These are phyloP conservation scores for Holacanthus passer DNA, from an alignment of 2,113 vertebrate genomes.

Conservation along the genomic window DNA sequence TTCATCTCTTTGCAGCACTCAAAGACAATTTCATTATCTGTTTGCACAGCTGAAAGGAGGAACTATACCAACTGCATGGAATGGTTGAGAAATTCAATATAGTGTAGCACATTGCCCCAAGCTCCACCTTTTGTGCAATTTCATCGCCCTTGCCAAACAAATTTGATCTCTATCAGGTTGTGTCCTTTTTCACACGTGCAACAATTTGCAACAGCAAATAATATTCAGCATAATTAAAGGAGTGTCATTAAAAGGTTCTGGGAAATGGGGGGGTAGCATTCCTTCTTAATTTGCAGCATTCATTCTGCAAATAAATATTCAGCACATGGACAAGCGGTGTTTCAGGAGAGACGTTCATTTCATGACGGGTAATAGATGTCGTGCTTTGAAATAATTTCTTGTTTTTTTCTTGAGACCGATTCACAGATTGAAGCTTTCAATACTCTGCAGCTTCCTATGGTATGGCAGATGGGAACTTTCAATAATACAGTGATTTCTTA, in stretches of 20 bases:
- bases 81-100: conserved; percentile 58
- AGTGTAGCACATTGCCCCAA: conserved; percentile 3
- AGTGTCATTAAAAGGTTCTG: conserved; percentile 66
- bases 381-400: conserved; percentile 41
- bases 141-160: conserved; percentile 53
- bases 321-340: conserved; percentile 39
- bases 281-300: conserved; percentile 50
- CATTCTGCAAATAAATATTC: conserved; percentile 73
- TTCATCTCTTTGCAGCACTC: conserved; percentile 51
- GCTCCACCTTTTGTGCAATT: conserved; percentile 30
- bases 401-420: conserved; percentile 34
- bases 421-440: conserved; percentile 61
- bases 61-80: not conserved
- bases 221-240: conserved; percentile 59
- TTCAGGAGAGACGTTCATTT: conserved; percentile 46
- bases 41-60: conserved; percentile 76
- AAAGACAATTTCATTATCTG: conserved; percentile 63
- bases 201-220: conserved; percentile 50
- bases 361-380: conserved; percentile 60
- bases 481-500: conserved; percentile 74
- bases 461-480: conserved; percentile 75
- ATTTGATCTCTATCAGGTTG: conserved; percentile 44
- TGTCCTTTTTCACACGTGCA: conserved; percentile 28
- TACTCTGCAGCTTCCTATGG: conserved; percentile 31
- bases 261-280: conserved; percentile 46